Evolutionary conservation across 2,113 vertebrate genomes (phyloP).

Genomic region (Accipiter cooperii): DNA sequence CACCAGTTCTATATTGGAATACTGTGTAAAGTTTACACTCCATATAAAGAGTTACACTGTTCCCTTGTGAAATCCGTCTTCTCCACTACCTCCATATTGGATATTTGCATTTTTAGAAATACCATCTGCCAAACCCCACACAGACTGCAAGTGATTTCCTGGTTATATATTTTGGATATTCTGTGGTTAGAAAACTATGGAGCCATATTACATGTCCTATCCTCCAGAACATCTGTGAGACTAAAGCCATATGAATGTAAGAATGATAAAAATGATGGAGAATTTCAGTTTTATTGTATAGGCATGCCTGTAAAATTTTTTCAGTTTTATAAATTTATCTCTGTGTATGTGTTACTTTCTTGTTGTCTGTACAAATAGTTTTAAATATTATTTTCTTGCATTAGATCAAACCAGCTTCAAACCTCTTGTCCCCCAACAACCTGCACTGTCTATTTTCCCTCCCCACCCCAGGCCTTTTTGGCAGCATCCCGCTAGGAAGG

Average conservation of each 20-base stretch:
- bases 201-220: slow-evolving; percentile 59
- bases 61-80: slow-evolving; percentile 59
- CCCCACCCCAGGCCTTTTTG: background rate
- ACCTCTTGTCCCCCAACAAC: background rate
- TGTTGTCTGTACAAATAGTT: background rate
- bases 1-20: slow-evolving; percentile 65
- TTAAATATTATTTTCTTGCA: background rate
- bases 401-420: background rate
- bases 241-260: slow-evolving; percentile 39
- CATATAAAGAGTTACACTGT: slow-evolving; percentile 66
- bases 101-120: slow-evolving; percentile 69
- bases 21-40: slow-evolving; percentile 66
- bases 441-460: background rate
- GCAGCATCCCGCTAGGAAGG: background rate
- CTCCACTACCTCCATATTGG: slow-evolving; percentile 61
- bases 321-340: background rate
- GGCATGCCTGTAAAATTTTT: background rate
- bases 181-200: slow-evolving; percentile 65
- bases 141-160: slow-evolving; percentile 65
- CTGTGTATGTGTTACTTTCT: background rate
- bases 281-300: background rate
- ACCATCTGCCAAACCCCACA: slow-evolving; percentile 63
- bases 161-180: slow-evolving; percentile 67
- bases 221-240: slow-evolving; percentile 63
- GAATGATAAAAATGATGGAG: slow-evolving; percentile 13